phyloP scores from a whole-genome alignment of 2,113 vertebrate species.

The Geothlypis trichas region DNA sequence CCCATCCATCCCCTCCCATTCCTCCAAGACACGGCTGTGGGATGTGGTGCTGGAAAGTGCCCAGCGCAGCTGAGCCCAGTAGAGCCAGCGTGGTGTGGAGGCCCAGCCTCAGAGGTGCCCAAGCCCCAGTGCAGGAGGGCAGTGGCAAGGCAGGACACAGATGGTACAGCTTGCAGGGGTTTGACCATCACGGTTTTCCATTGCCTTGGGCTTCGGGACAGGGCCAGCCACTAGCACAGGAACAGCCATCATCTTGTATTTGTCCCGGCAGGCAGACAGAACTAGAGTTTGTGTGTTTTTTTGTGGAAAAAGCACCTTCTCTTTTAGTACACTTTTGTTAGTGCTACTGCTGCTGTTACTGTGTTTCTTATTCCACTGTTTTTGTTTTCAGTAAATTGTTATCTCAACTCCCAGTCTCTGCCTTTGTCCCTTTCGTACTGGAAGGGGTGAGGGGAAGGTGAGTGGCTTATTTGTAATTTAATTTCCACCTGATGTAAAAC shows the following conservation, averaged over 20 bases:
- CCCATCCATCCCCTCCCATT: rapidly evolving
- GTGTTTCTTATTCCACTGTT: background rate
- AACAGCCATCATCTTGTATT: background rate
- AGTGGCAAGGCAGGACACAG: background rate
- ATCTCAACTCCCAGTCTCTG: background rate
- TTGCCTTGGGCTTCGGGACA: background rate
- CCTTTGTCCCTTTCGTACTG: rapidly evolving
- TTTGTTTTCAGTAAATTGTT: background rate
- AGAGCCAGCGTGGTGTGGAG: rapidly evolving
- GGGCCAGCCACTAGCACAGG: rapidly evolving
- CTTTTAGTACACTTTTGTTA: background rate
- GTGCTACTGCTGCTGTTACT: background rate
- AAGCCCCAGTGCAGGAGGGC: background rate
- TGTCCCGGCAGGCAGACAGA: rapidly evolving
- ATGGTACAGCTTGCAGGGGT: rapidly evolving
- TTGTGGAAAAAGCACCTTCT: background rate
- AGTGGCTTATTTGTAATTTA: background rate
- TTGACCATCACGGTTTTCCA: rapidly evolving
- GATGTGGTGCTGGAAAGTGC: rapidly evolving
- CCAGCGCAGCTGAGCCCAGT: rapidly evolving
- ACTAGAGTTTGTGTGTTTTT: no score
- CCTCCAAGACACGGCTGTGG: rapidly evolving
- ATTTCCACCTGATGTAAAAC: background rate
- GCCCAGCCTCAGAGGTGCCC: rapidly evolving
- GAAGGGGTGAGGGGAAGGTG: rapidly evolving